Evolutionary conservation across 2,797 vertebrate species (phyloP).

Genomic region (Hyperoplus immaculatus): DNA sequence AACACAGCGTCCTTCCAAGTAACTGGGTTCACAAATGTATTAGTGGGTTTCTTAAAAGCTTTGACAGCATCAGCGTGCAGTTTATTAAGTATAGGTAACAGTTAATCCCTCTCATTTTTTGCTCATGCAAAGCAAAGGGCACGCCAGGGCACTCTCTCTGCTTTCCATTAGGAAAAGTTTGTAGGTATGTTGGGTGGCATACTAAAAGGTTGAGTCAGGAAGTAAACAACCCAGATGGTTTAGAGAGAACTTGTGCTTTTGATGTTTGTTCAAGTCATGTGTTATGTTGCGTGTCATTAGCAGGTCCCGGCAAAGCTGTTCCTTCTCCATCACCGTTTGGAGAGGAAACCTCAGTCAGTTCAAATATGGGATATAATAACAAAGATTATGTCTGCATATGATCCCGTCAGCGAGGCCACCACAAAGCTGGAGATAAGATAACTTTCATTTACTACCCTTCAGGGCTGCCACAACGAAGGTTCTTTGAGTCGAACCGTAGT

Average conservation of each 20-base stretch:
- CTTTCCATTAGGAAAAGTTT: slow-evolving; percentile 50
- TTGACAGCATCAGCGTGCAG: slow-evolving; percentile 26
- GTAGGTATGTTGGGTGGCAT: slow-evolving; percentile 28
- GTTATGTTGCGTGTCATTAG: slow-evolving; percentile 15
- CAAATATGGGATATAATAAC: slow-evolving; percentile 1
- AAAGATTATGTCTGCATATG: background rate
- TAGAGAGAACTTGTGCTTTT: slow-evolving; percentile 2
- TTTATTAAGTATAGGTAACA: slow-evolving; percentile 47
- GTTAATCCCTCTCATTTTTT: slow-evolving; percentile 47
- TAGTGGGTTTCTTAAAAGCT: slow-evolving; percentile 46
- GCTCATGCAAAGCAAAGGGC: slow-evolving; percentile 7
- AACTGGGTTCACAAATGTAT: slow-evolving; percentile 41
- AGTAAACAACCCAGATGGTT: slow-evolving; percentile 41
- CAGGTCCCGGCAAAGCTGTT: slow-evolving; percentile 7
- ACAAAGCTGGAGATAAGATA: slow-evolving; percentile 5
- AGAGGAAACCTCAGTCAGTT: slow-evolving; percentile 14
- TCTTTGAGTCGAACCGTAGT: too few relatives aligned
- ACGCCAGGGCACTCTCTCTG: slow-evolving; percentile 46
- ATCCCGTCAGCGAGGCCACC: background rate
- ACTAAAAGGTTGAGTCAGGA: slow-evolving; percentile 36
- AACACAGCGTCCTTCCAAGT: slow-evolving; percentile 66
- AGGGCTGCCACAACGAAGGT: too few relatives aligned
- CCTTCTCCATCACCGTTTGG: slow-evolving; percentile 4
- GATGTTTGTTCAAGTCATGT: slow-evolving; percentile 33
- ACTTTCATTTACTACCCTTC: background rate